Conservation (phyloP, 2,113 vertebrate genomes). For the Baryphthengus martii region DNA sequence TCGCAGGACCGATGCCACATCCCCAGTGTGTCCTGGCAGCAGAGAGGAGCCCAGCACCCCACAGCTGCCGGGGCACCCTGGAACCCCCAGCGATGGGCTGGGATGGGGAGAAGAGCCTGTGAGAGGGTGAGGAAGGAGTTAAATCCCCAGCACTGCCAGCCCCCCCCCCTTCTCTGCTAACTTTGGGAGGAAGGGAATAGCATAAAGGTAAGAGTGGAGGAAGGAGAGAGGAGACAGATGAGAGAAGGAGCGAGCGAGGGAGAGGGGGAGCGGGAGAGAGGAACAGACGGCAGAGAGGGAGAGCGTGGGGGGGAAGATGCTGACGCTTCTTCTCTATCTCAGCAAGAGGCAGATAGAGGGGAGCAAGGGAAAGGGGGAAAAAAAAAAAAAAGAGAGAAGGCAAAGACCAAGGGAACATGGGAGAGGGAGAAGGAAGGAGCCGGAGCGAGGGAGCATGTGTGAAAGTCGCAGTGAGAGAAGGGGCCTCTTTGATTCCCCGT, state of each 20-base stretch:
- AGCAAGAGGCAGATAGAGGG: neutral
- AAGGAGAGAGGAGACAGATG: conserved; percentile 55
- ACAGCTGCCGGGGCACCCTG: neutral
- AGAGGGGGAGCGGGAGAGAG: conserved; percentile 22
- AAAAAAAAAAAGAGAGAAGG: neutral
- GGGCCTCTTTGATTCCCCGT: conserved; percentile 72
- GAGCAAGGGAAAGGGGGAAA: neutral
- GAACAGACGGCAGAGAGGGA: conserved; percentile 62
- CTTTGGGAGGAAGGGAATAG: conserved; percentile 64
- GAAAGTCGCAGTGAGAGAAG: conserved; percentile 70
- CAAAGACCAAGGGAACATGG: conserved; percentile 63
- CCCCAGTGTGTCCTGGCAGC: fast-evolving
- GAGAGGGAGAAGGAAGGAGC: conserved; percentile 77
- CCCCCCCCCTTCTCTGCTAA: conserved; percentile 20
- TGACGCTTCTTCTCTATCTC: conserved; percentile 53
- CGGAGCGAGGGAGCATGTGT: conserved; percentile 63
- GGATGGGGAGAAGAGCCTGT: neutral
- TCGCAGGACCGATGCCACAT: fast-evolving
- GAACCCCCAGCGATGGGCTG: neutral
- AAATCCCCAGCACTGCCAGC: conserved; percentile 17
- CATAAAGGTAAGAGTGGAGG: conserved; percentile 49
- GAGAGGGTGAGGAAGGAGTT: conserved; percentile 40
- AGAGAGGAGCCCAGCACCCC: neutral
- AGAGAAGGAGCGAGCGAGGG: conserved; percentile 23
- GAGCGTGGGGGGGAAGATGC: conserved; percentile 34